Conservation (phyloP, 2,888 invertebrate species). For the Chromoteleia sp. region DNA sequence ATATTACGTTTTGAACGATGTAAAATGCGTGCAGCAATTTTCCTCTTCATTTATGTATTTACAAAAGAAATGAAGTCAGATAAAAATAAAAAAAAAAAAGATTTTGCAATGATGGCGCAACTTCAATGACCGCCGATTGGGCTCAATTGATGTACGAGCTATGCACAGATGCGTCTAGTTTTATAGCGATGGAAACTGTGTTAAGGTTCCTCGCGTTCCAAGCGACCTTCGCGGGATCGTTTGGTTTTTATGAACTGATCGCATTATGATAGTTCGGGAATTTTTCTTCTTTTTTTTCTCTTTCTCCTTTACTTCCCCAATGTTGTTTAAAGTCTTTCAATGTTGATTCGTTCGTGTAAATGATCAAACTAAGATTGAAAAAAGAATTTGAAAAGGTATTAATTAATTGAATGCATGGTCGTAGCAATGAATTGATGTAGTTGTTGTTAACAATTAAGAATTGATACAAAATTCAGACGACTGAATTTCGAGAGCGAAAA, state of each 20-base stretch:
- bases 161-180: slow-evolving; percentile 63
- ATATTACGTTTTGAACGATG: not conserved
- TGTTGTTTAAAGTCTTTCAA: no score
- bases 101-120: slow-evolving; percentile 37
- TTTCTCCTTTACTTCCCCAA: no score
- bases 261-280: slow-evolving; percentile 8
- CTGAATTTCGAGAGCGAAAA: no score
- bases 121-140: slow-evolving; percentile 70
- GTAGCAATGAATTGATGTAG: no score
- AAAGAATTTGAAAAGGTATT: no score
- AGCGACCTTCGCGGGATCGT: slow-evolving; percentile 60
- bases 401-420: no score
- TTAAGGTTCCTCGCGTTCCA: slow-evolving; percentile 70
- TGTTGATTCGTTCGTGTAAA: no score
- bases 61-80: slow-evolving; percentile 9
- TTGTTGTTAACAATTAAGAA: no score
- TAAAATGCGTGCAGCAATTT: not conserved
- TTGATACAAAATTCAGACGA: no score
- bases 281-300: not conserved
- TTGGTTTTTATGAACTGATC: slow-evolving; percentile 36
- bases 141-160: slow-evolving; percentile 72
- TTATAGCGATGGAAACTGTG: slow-evolving; percentile 73
- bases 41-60: not conserved
- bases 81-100: not conserved
- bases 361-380: no score